Percentiles rank a stretch among this genome's conserved stretches.
Evolutionary conservation across 2,113 vertebrate species (phyloP).

Genomic region (Gymnarchus niloticus): DNA sequence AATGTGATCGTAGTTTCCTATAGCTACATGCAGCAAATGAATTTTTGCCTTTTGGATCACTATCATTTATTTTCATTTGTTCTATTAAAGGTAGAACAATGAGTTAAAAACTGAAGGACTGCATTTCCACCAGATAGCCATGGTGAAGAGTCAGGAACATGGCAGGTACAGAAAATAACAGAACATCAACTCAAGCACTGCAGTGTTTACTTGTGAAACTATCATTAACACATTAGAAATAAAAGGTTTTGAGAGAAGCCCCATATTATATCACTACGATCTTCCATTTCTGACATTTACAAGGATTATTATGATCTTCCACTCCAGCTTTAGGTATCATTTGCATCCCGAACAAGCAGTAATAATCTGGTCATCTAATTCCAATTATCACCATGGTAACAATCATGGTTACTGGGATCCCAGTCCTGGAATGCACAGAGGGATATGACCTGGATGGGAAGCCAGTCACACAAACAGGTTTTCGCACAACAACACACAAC

Average conservation of each 20-base stretch:
- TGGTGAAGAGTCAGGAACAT: not conserved
- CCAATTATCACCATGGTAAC: too few species aligned
- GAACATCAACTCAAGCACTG: too few species aligned
- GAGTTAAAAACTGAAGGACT: conserved; percentile 33
- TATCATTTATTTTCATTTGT: conserved; percentile 45
- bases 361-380: too few species aligned
- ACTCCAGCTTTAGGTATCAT: not conserved
- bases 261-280: not conserved
- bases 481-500: not conserved
- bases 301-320: not conserved
- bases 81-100: conserved; percentile 35
- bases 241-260: not conserved
- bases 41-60: conserved; percentile 39
- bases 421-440: not conserved
- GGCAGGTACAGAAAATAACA: not conserved
- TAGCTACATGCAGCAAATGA: conserved; percentile 33
- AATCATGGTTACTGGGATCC: not conserved
- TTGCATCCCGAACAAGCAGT: not conserved
- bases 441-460: not conserved
- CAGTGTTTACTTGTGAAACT: not conserved
- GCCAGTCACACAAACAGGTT: too few species aligned
- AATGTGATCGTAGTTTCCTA: conserved; percentile 35
- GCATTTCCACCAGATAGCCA: conserved; percentile 33
- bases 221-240: not conserved
- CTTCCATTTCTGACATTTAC: not conserved